phyloP scores from a whole-genome alignment of 2,113 vertebrate species.

The human (Homo sapiens) region GRCh38 chr20:5149001-5149500 shows the following conservation, averaged over 20 bases:
- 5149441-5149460: not conserved
- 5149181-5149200: not conserved
- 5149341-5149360: slow-evolving; percentile 4
- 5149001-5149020: not conserved
- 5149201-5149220: slow-evolving; percentile 7
- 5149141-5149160: not conserved
- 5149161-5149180: not conserved
- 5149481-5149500: not conserved
- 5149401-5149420: not conserved
- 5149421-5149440: not conserved
- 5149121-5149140: not conserved
- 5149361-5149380: not conserved
- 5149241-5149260: not conserved
- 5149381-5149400: not conserved
- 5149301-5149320: not conserved
- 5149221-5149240: not conserved
- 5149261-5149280: not conserved
- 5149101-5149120: too few relatives aligned
- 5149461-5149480: not conserved
- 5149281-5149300: not conserved
- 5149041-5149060: too few relatives aligned
- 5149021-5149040: too few relatives aligned
- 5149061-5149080: too few relatives aligned
- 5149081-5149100: too few relatives aligned
- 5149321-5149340: not conserved